phyloP scores from a whole-genome alignment of 2,888 invertebrate genomes.

The Drosophila histrio region DNA sequence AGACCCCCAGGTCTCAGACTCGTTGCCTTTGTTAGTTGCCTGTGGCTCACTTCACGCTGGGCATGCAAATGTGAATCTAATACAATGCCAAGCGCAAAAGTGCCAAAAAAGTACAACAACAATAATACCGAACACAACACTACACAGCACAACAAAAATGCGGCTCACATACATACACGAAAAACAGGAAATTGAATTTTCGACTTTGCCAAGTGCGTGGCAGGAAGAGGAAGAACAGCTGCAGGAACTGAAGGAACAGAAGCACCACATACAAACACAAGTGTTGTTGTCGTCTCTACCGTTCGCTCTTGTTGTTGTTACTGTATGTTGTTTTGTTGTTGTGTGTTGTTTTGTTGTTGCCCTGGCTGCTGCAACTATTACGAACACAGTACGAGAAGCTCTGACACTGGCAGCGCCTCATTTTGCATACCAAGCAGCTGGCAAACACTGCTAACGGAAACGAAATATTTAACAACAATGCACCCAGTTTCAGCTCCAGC shows the following conservation, averaged over 20 bases:
- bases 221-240: constrained; percentile 64
- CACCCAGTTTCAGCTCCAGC: constrained; percentile 28
- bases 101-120: constrained; percentile 51
- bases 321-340: constrained; percentile 7
- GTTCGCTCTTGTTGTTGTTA: constrained; percentile 17
- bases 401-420: constrained; percentile 74
- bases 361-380: constrained; percentile 63
- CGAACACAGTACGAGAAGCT: constrained; percentile 56
- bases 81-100: constrained; percentile 76
- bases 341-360: background rate
- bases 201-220: constrained; percentile 80
- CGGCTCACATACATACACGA: constrained; percentile 71
- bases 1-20: background rate
- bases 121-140: constrained; percentile 4
- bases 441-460: constrained; percentile 74
- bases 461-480: constrained; percentile 79
- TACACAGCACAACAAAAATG: constrained; percentile 36
- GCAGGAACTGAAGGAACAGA: constrained; percentile 50
- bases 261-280: constrained; percentile 54
- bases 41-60: constrained; percentile 71
- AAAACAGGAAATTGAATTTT: constrained; percentile 80
- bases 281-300: constrained; percentile 7
- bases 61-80: constrained; percentile 79
- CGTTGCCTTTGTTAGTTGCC: constrained; percentile 47
- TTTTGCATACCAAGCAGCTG: constrained; percentile 78